A percentile compares a stretch with the other conserved stretches of the same genome.
These are phyloP conservation scores for Pluvialis apricaria DNA, from an alignment of 2,113 vertebrate genomes.

Conservation along the genomic window DNA sequence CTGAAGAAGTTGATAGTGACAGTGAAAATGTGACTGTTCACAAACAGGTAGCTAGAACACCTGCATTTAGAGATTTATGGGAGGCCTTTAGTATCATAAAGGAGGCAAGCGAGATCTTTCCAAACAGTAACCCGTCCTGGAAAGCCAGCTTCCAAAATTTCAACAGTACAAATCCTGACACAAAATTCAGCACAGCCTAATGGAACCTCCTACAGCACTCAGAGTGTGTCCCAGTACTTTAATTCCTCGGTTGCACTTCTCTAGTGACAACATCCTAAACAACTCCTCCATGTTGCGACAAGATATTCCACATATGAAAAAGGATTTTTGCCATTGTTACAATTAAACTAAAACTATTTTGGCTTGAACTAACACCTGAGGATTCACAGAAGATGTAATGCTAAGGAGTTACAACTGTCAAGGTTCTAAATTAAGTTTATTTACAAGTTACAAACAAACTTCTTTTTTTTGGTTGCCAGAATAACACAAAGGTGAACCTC, in stretches of 20 bases:
- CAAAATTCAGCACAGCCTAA: fast-evolving
- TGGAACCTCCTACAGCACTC: fast-evolving
- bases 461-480: not conserved
- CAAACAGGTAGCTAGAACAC: not conserved
- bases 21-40: not conserved
- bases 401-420: not conserved
- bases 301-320: not conserved
- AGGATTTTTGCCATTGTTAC: not conserved
- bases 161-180: not conserved
- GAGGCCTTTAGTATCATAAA: not conserved
- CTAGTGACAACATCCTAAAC: not conserved
- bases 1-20: not conserved
- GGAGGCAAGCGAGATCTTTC: not conserved
- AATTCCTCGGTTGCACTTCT: not conserved
- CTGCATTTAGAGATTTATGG: not conserved
- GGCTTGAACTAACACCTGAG: not conserved
- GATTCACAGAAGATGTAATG: not conserved
- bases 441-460: not conserved
- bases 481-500: not conserved
- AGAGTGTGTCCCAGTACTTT: not conserved
- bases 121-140: not conserved
- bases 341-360: not conserved
- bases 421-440: not conserved
- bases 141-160: not conserved
- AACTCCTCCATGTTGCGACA: not conserved